Conservation (phyloP, 2,797 vertebrate species). For the Sebastes steindachneri region DNA sequence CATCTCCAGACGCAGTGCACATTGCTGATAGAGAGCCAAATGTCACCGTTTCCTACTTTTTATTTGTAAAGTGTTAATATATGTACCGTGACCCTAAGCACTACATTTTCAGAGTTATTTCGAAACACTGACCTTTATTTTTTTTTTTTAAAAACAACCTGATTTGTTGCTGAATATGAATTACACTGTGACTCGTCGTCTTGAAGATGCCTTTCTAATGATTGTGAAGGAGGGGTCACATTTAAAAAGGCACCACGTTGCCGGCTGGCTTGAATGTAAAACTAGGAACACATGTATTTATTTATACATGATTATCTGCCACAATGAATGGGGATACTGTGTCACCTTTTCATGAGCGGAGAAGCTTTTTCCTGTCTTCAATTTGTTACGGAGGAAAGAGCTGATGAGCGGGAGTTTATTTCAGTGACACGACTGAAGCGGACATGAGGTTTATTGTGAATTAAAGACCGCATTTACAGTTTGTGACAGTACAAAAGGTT, state of each 20-base stretch:
- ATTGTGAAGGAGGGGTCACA: constrained; percentile 36
- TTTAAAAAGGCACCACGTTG: constrained; percentile 30
- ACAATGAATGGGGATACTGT: constrained; percentile 18
- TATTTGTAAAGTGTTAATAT: constrained; percentile 61
- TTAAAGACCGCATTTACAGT: constrained; percentile 20
- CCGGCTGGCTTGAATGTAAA: constrained; percentile 78
- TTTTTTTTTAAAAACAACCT: neutral
- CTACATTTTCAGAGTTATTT: constrained; percentile 52
- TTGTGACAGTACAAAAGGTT: constrained; percentile 20
- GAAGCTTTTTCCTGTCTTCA: neutral
- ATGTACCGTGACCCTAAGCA: constrained; percentile 44
- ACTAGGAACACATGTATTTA: constrained; percentile 43
- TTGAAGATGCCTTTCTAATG: constrained; percentile 76
- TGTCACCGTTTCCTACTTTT: constrained; percentile 46
- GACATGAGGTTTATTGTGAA: constrained; percentile 35
- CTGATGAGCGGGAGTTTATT: constrained; percentile 17
- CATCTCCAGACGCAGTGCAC: constrained; percentile 53
- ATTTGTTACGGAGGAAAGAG: constrained; percentile 16
- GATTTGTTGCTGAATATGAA: constrained; percentile 52
- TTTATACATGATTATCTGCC: constrained; percentile 26
- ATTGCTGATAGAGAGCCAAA: constrained; percentile 57
- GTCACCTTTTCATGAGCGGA: neutral
- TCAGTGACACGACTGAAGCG: constrained; percentile 8
- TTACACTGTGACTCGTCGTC: constrained; percentile 75
- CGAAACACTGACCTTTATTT: constrained; percentile 36